Evolutionary conservation across 1,140 invertebrate genomes (phyloP), one percentile per base, ranked within the genome.

Genomic region (Choristoneura fumiferana): DNA sequence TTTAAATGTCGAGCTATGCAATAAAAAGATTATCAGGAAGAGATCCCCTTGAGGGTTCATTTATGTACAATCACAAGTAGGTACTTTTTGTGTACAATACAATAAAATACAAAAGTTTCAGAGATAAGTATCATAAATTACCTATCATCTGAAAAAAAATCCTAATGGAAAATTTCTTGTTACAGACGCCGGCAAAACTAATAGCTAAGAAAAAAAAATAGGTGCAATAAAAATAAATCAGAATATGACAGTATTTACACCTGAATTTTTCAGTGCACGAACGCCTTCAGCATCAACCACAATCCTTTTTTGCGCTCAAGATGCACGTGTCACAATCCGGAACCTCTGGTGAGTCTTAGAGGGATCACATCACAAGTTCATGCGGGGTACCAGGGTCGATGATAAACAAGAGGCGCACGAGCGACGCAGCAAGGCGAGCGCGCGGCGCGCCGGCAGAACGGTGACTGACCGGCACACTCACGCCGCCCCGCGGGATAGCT

Each of bases 391-490:
- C 68, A 70, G 65, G 73, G 64, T 60, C 56, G 66, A 67, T 71
- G 68, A 81, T 75, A 78, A 76, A 71, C 63, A 81, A 71, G 62
- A 70, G 75, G 69, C 68, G 67, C 71, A 73, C 68, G 70, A 69
- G 63, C 65, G 66, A 37, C 60, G 66, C 63, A 65, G 58, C 58
- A 60, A 54, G 63, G 62, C 84, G 80, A 80, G 81, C 78, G 85
- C 73, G 52, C 85, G 69, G 71, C 76, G 69, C 83, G 81, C 76
- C 80, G 80, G 76, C 80, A 40, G 57, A 85, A 78, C 85, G 85
- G 83, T 86, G 85, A 88, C 85, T 88, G 85, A 86, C 85, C 85
- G 85, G 72, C 83, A 69, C 76, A 88, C 69, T 88, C 83, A 77
- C 83, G 81, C 81, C 81, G 76, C 80, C 82, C 85, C 85, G 75